Percentiles rank a stretch among this genome's conserved stretches.
Conservation (phyloP, 2,888 invertebrate genomes). For the Drosophila paranaensis region DNA sequence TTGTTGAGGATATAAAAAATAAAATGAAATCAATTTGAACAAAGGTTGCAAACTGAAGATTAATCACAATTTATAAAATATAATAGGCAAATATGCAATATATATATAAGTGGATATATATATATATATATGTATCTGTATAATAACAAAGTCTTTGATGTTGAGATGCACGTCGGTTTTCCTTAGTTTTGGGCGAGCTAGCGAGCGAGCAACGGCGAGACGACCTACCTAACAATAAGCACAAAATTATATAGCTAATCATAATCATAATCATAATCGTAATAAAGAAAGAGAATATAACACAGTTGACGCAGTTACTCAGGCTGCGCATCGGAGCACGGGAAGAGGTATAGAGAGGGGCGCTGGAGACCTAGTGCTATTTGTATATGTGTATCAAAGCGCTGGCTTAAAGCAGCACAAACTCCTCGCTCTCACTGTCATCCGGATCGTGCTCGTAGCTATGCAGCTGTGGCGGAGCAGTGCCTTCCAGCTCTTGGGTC, state of each 20-base stretch:
- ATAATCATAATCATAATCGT: conserved; percentile 11
- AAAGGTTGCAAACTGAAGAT: conserved; percentile 28
- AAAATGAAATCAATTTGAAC: conserved; percentile 37
- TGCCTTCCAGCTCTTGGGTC: conserved; percentile 86
- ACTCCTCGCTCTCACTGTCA: conserved; percentile 89
- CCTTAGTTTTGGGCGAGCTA: conserved; percentile 53
- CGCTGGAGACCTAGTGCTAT: conserved; percentile 21
- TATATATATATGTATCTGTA: conserved; percentile 33
- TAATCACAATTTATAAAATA: conserved; percentile 45
- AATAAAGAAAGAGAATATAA: conserved; percentile 40
- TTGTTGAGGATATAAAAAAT: conserved; percentile 4
- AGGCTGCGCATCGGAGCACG: background rate
- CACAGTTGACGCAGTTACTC: conserved; percentile 55
- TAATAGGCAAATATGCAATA: conserved; percentile 43
- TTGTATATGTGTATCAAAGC: conserved; percentile 4
- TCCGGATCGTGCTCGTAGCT: conserved; percentile 86
- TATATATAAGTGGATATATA: conserved; percentile 8
- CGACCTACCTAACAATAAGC: conserved; percentile 30
- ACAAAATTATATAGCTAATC: conserved; percentile 19
- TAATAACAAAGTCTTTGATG: conserved; percentile 75
- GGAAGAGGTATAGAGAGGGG: conserved; percentile 1
- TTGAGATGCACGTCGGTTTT: conserved; percentile 71
- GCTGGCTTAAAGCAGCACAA: conserved; percentile 87
- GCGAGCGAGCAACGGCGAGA: conserved; percentile 57
- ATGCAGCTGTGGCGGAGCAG: conserved; percentile 46